Evolutionary conservation across 2,888 invertebrate genomes (phyloP), one percentile per base, ranked within the genome.

Genomic region (Leptinotarsa haldemani): DNA sequence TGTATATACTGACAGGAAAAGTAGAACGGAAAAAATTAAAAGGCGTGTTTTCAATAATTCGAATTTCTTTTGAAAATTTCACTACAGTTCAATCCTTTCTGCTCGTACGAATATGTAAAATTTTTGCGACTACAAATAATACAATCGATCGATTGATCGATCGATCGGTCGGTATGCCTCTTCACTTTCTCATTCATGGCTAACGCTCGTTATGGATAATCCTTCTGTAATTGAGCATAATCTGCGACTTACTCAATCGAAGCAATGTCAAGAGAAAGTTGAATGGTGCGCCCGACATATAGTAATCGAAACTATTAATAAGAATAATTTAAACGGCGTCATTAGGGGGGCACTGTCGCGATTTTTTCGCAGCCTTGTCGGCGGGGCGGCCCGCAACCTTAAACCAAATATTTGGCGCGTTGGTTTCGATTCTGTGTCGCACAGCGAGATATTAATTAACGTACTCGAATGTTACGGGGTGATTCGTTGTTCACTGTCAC

Each of bases 191-290:
- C 9, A 40, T 40, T 40, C 9, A 40, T 40, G 40, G 40, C 40
- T 40, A 40, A 40, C 40, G 40, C 40, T 5, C 40, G 40, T 40
- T 40, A 40, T 40, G 40, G 40, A 40, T 40, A 40, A 40, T 40
- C 40, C 40, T 40, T 40, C 40, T 9, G 40, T 40, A 40, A 40
- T 40, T 40, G 40, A 40, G 9, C 3, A 40, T 40, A 40, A 40
- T 40, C 40, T 40, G 40, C 9, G 40, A 40, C 40, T 61, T 61
- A 61, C 61, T 30, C 61, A 61, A 61, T 30, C 61, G 61, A 61
- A 61, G 61, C 61, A 61, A 61, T 61, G 30, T 61, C 61, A n/a
- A 61, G 61, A 61, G 61, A 61, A 61, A 61, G 61, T 61, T 61
- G n/a, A 20, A 56, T 13, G 56, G 58, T 13, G 4, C 25, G 58